Evolutionary conservation across 2,113 vertebrate species (phyloP).

Genomic region (Pseudopodoces humilis): DNA sequence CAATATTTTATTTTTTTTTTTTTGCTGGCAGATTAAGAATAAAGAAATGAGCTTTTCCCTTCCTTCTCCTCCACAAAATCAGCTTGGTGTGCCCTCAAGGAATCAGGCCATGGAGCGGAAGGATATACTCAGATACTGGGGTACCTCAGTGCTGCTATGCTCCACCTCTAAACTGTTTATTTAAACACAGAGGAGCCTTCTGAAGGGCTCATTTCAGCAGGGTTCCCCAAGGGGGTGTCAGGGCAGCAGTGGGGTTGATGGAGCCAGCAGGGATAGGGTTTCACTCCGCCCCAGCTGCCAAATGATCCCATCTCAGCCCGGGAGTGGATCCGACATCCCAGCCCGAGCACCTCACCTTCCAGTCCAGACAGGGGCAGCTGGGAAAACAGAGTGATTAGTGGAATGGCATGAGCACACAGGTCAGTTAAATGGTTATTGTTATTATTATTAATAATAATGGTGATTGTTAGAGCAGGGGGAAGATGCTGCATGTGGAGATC

Average conservation of each 20-base stretch:
- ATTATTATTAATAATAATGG: background rate
- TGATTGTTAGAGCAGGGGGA: background rate
- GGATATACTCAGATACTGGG: background rate
- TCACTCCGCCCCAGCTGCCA: background rate
- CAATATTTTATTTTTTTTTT: background rate
- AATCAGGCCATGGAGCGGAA: background rate
- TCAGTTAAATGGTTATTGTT: too few species aligned
- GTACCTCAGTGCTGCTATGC: background rate
- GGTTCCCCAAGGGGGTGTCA: background rate
- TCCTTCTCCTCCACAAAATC: background rate
- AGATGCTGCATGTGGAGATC: rapidly evolving
- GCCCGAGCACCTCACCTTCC: background rate
- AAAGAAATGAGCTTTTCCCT: background rate
- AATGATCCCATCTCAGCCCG: background rate
- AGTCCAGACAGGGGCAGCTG: background rate
- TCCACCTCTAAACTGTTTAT: background rate
- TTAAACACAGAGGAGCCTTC: background rate
- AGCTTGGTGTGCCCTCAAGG: background rate
- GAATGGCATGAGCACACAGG: background rate
- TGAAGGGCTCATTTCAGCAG: background rate
- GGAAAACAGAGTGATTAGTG: background rate
- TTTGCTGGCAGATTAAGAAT: background rate
- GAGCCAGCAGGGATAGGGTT: background rate
- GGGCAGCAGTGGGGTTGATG: background rate
- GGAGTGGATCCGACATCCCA: background rate